These are phyloP conservation scores for Nyctalus aviator DNA, from an alignment of 2,797 vertebrate species.

Conservation along the genomic window DNA sequence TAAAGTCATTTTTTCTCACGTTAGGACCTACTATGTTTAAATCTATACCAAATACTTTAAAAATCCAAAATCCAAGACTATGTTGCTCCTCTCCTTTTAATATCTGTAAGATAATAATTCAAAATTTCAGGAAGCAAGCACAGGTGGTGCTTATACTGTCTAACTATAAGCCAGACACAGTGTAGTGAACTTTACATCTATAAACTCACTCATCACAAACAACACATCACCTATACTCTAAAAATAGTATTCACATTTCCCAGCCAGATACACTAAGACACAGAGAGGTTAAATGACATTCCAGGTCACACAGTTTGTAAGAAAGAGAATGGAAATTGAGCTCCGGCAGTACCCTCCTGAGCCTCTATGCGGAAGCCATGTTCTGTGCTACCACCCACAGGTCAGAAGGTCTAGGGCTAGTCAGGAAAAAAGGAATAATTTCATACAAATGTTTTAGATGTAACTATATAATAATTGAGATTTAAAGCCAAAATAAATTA, in stretches of 20 bases:
- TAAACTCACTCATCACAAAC: not conserved
- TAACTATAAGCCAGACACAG: not conserved
- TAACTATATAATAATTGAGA: not conserved
- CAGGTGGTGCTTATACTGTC: not conserved
- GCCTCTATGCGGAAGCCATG: too few species aligned
- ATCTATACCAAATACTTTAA: not conserved
- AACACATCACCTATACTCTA: not conserved
- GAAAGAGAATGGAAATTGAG: not conserved
- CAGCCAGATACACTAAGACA: not conserved
- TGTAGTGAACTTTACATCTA: not conserved
- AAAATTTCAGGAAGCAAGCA: not conserved
- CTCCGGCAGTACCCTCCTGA: not conserved
- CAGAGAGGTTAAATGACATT: not conserved
- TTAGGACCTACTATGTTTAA: not conserved
- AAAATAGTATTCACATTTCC: not conserved
- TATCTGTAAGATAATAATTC: not conserved
- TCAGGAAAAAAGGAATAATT: not conserved
- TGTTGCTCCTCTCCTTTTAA: not conserved
- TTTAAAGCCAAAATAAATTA: not conserved
- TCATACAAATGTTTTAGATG: not conserved
- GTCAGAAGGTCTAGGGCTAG: not conserved
- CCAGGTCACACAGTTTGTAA: not conserved
- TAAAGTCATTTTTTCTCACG: not conserved
- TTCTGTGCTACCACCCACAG: not conserved
- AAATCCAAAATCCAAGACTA: not conserved